phyloP scores from a whole-genome alignment of 2,797 vertebrate species.

The Eupleurogrammus muticus region DNA sequence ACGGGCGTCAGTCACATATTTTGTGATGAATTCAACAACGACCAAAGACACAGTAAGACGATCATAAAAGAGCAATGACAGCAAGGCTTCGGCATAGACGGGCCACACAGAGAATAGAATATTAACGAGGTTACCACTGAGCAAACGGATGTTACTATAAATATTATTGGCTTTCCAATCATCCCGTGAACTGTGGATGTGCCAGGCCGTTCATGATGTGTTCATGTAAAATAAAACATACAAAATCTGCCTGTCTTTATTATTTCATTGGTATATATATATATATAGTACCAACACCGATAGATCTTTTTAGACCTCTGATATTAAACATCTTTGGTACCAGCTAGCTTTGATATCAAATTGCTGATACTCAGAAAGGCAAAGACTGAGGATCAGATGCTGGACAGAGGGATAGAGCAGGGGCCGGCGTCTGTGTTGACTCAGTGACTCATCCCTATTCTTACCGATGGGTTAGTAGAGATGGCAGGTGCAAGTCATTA shows the following conservation, averaged over 20 bases:
- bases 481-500: conserved; percentile 51
- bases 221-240: conserved; percentile 1
- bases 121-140: conserved; percentile 6
- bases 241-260: conserved; percentile 16
- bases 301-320: conserved; percentile 42
- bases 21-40: conserved; percentile 21
- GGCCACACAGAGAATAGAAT: conserved; percentile 11
- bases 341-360: conserved; percentile 45
- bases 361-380: conserved; percentile 23
- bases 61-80: conserved; percentile 8
- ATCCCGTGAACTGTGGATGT: conserved; percentile 14
- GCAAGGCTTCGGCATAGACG: neutral
- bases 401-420: conserved; percentile 33
- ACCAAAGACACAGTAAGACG: neutral
- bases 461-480: conserved; percentile 56
- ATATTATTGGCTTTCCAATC: conserved; percentile 30
- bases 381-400: conserved; percentile 53
- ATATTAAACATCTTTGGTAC: conserved; percentile 37
- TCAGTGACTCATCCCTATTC: conserved; percentile 74
- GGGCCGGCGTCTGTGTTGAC: conserved; percentile 19
- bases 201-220: conserved; percentile 6
- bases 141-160: conserved; percentile 31
- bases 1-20: conserved; percentile 18
- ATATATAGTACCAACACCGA: conserved; percentile 31
- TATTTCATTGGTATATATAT: conserved; percentile 19